Base-by-base conservation (phyloP, 2,113 vertebrate genomes). In the Galeopterus variegatus region DNA sequence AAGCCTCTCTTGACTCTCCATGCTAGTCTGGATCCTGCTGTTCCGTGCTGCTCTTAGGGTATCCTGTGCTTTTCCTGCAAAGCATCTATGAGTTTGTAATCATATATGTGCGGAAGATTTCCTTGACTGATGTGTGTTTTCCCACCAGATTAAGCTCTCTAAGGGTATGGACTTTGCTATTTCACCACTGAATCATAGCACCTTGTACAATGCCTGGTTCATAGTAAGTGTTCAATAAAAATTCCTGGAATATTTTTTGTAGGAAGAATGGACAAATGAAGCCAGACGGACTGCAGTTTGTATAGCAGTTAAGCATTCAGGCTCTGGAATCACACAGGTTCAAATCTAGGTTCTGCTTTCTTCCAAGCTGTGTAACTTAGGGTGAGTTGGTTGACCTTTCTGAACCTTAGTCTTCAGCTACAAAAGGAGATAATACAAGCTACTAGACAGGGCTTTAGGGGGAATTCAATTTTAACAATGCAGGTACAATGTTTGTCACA, bases 291-390 rank as follows among this genome's bases (percentile, higher is more conserved):
- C 28, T 93, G 62, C 6, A 26, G 18, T 88, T 58, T 89, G 56
- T 12, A 45, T 19, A 41, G 41, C 0, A 41, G 19, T 54, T 69
- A 84, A 70, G 17, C 67, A 41, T 75, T 76, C 14, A 33, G 67
- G 23, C 19, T 92, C 73, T 79, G 58, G 58, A 85, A 52, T 76
- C 52, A 86, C 56, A 83, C 24, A 94, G 72, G 77, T 60, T 88
- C 50, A 52, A 84, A 84, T 58, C 33, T 48, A 69, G 70, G 18
- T 92, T 90, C 75, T 81, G 31, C 24, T 73, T 26, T 64, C 21
- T 94, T 75, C 12, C 64, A 65, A 88, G 64, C 58, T 89, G 14
- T 58, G 48, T 64, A 33, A 69, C 69, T 81, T 75, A 23, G 17
- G 48, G n/a, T 90, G 70, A 90, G 4, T 65, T 72, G 50, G 60